Evolutionary conservation across 2,797 vertebrate genomes (phyloP).

Genomic region (Rhabdomys pumilio): DNA sequence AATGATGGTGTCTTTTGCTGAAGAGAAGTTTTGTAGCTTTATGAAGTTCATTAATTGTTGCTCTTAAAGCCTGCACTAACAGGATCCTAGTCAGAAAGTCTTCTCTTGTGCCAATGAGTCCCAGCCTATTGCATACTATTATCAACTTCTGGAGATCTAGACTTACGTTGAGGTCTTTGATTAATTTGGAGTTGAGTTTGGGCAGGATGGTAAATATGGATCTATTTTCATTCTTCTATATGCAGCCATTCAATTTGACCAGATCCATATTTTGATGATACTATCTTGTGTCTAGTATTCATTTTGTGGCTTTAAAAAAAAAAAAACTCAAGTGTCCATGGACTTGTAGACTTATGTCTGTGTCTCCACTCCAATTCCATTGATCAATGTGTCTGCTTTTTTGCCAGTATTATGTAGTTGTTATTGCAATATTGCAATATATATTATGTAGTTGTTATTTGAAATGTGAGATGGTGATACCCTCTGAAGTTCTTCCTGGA

Average conservation of each 20-base stretch:
- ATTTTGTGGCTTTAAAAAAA: not conserved
- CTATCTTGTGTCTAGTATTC: not conserved
- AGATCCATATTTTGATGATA: not conserved
- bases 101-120: not conserved
- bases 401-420: not conserved
- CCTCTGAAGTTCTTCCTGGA: not conserved
- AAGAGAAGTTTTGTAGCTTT: not conserved
- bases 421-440: too few relatives aligned
- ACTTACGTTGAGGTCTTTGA: not conserved
- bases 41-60: not conserved
- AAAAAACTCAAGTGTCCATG: not conserved
- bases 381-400: not conserved
- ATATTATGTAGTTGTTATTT: not conserved
- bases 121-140: not conserved
- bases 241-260: not conserved
- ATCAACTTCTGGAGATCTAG: not conserved
- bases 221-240: not conserved
- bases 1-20: not conserved
- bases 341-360: not conserved
- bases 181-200: not conserved
- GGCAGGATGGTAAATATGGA: not conserved
- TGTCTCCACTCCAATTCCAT: not conserved
- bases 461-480: not conserved
- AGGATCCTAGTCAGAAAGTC: not conserved
- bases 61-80: not conserved